Conservation (phyloP, 2,888 invertebrate genomes). For the Peribatodes rhomboidaria region DNA sequence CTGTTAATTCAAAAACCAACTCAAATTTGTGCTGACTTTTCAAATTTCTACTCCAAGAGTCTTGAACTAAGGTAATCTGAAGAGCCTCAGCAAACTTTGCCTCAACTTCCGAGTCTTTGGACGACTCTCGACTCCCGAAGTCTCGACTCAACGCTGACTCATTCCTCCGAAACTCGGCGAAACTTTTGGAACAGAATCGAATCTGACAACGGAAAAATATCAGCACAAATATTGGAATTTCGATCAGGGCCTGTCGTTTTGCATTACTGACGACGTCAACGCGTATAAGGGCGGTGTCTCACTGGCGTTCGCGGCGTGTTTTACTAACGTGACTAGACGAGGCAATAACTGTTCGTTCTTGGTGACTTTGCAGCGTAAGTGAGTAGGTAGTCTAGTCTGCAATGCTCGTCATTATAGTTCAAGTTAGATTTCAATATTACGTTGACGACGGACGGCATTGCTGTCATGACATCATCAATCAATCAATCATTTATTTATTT, state of each 20-base stretch:
- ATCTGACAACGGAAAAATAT: conserved; percentile 22
- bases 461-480: too few species aligned
- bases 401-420: too few species aligned
- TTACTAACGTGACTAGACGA: neutral
- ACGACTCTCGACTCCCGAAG: conserved; percentile 9
- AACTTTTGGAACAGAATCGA: conserved; percentile 17
- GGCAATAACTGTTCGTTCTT: neutral
- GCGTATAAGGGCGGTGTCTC: neutral
- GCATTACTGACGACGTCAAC: conserved; percentile 16
- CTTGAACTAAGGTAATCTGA: conserved; percentile 18
- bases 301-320: neutral
- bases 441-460: too few species aligned
- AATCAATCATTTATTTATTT: too few species aligned
- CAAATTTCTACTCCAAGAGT: conserved; percentile 13
- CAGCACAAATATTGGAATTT: conserved; percentile 20
- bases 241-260: conserved; percentile 18
- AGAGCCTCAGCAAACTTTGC: conserved; percentile 12
- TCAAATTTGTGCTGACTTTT: conserved; percentile 7
- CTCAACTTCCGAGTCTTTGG: conserved; percentile 4
- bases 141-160: conserved; percentile 8
- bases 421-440: too few species aligned
- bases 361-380: too few species aligned
- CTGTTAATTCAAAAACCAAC: neutral
- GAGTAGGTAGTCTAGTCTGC: too few species aligned
- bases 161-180: neutral